Evolutionary conservation across 2,888 invertebrate species (phyloP).

Genomic region (Troilus luridus): DNA sequence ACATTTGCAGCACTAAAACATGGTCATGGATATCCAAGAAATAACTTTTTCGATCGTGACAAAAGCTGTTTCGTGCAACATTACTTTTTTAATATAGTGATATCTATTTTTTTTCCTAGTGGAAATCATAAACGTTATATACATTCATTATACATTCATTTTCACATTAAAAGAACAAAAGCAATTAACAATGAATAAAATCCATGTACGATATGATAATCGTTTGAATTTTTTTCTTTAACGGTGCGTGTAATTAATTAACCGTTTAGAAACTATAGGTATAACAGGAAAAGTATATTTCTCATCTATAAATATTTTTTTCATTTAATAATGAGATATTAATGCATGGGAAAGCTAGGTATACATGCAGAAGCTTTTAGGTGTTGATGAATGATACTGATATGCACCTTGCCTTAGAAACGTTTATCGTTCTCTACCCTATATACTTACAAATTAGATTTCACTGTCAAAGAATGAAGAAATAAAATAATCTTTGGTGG

Average conservation of each 20-base stretch:
- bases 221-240: neutral
- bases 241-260: neutral
- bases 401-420: too few relatives aligned
- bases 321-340: neutral
- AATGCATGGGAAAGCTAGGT: neutral
- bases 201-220: neutral
- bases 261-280: neutral
- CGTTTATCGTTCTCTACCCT: too few relatives aligned
- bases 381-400: neutral
- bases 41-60: too few relatives aligned
- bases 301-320: neutral
- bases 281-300: neutral
- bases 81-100: neutral
- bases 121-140: neutral
- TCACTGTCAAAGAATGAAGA: too few relatives aligned
- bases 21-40: too few relatives aligned
- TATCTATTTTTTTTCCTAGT: neutral
- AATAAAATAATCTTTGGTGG: too few relatives aligned
- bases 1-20: too few relatives aligned
- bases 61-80: neutral
- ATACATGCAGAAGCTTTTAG: neutral
- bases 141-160: constrained; percentile 4
- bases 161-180: constrained; percentile 21
- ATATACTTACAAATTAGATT: too few relatives aligned
- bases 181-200: neutral